A percentile compares a stretch with the other conserved stretches of the same genome.
Evolutionary conservation across 2,888 invertebrate species (phyloP).

Genomic region (Timema podura): DNA sequence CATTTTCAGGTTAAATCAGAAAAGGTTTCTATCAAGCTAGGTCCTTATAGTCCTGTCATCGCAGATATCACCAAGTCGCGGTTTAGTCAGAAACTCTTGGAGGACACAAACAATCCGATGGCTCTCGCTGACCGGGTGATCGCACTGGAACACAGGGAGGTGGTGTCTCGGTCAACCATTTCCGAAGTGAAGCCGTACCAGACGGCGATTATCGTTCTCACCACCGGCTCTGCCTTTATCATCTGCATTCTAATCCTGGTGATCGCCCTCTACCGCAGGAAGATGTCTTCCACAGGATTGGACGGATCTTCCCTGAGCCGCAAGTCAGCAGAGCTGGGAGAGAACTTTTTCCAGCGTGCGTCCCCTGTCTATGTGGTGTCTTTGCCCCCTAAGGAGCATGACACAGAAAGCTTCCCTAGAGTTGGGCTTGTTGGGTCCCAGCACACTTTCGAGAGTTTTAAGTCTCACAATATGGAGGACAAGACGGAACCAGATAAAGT

Average conservation of each 20-base stretch:
- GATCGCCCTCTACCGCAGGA: constrained; percentile 67
- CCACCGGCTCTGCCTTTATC: constrained; percentile 73
- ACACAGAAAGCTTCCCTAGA: not conserved
- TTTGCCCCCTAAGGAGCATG: constrained; percentile 20
- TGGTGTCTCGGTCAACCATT: constrained; percentile 62
- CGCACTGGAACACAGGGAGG: constrained; percentile 62
- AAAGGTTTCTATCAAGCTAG: constrained; percentile 48
- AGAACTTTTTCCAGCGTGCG: constrained; percentile 22
- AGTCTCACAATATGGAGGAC: not conserved
- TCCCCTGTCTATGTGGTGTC: constrained; percentile 29
- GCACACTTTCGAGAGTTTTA: constrained; percentile 7
- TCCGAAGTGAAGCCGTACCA: constrained; percentile 69
- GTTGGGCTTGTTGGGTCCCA: not conserved
- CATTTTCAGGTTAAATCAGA: constrained; percentile 47
- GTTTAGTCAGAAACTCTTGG: constrained; percentile 53
- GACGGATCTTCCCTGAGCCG: not conserved
- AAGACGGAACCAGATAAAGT: too few relatives aligned
- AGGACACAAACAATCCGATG: constrained; percentile 41
- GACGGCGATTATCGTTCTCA: constrained; percentile 70
- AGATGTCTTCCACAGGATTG: constrained; percentile 36
- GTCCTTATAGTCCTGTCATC: constrained; percentile 40
- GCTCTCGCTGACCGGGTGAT: constrained; percentile 44
- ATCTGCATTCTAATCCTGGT: constrained; percentile 72
- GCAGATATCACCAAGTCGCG: constrained; percentile 63
- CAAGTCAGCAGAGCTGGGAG: constrained; percentile 23